These are phyloP conservation scores for Mustelus asterias DNA, from an alignment of 2,113 vertebrate species.

Conservation along the genomic window DNA sequence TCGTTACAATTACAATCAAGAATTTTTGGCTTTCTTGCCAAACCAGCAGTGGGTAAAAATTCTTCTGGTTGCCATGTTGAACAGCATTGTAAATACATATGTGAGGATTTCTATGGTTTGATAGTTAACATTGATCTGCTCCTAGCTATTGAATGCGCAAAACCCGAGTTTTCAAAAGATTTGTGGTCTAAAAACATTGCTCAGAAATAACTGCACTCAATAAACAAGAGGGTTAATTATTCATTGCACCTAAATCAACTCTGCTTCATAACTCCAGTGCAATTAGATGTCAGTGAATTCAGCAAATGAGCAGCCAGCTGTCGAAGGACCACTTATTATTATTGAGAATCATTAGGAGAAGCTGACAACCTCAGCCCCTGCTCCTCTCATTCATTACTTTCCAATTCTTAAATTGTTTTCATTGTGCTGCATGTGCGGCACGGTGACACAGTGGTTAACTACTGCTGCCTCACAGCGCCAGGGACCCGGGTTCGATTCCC, in stretches of 20 bases:
- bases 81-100: background rate
- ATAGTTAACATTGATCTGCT: background rate
- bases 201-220: background rate
- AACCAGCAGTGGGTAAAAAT: background rate
- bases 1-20: background rate
- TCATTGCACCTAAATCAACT: background rate
- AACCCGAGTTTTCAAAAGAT: background rate
- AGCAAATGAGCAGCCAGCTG: background rate
- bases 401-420: background rate
- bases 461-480: too few species aligned
- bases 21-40: background rate
- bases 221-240: background rate
- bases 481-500: too few species aligned
- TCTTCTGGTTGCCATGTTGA: background rate
- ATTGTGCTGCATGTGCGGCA: background rate
- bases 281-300: background rate
- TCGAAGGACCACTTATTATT: background rate
- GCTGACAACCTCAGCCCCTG: background rate
- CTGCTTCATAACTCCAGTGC: background rate
- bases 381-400: background rate
- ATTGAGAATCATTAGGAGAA: background rate
- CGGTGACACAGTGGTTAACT: too few species aligned
- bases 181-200: background rate
- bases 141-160: background rate
- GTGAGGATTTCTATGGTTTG: background rate